A percentile compares a stretch with the other conserved stretches of the same genome.
Conservation (phyloP, 2,797 vertebrate genomes). For the Spea hammondii region DNA sequence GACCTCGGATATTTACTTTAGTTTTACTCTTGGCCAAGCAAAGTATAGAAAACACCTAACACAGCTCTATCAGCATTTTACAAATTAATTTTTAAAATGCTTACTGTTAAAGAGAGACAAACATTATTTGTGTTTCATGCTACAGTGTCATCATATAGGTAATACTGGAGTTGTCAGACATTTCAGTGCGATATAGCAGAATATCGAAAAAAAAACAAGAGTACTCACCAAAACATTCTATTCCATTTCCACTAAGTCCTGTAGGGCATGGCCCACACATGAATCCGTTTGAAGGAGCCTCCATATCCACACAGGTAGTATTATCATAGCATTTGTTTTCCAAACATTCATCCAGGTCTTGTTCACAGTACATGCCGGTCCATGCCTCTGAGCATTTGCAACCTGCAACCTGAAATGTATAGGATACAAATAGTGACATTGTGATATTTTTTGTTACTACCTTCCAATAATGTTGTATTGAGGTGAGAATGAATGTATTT, state of each 20-base stretch:
- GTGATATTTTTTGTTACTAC: neutral
- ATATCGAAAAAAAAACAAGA: neutral
- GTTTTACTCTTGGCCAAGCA: too few relatives aligned
- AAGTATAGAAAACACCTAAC: too few relatives aligned
- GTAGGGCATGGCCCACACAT: conserved; percentile 31
- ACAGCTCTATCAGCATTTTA: too few relatives aligned
- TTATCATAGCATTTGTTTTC: conserved; percentile 45
- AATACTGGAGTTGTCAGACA: neutral
- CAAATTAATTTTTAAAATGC: too few relatives aligned
- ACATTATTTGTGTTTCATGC: too few relatives aligned
- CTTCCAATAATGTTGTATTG: neutral
- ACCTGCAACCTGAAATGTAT: conserved; percentile 19
- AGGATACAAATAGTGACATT: neutral
- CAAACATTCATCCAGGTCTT: conserved; percentile 30
- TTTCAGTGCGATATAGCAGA: neutral
- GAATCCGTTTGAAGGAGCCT: conserved; percentile 25
- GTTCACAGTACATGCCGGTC: conserved; percentile 39
- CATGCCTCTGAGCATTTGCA: conserved; percentile 46
- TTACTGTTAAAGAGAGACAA: too few relatives aligned
- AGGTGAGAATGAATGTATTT: neutral
- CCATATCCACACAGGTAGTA: conserved; percentile 7
- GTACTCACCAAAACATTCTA: conserved; percentile 26
- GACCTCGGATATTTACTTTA: too few relatives aligned
- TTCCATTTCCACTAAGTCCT: conserved; percentile 32
- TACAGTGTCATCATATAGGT: too few relatives aligned